phyloP scores from a whole-genome alignment of 1,140 invertebrate genomes.

The Neodiprion pinetum region DNA sequence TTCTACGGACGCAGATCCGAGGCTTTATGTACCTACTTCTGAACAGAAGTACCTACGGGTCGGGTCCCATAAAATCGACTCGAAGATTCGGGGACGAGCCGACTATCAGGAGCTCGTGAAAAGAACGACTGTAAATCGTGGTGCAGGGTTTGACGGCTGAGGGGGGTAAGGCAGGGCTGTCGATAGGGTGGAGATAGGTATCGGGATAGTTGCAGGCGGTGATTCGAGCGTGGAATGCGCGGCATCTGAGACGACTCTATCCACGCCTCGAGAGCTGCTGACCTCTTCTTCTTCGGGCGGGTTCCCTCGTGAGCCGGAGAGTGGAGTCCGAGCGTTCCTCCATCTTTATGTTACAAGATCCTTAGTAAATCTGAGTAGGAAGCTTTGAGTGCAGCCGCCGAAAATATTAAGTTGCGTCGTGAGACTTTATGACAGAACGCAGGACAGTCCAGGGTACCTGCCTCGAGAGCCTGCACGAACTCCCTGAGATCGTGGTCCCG shows the following conservation, averaged over 20 bases:
- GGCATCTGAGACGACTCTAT: conserved; percentile 48
- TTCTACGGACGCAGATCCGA: too few relatives aligned
- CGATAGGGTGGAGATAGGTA: conserved; percentile 53
- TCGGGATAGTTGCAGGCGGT: conserved; percentile 32
- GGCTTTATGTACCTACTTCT: too few relatives aligned
- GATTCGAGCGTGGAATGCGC: conserved; percentile 43
- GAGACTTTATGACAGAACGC: conserved; percentile 40
- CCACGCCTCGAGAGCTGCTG: conserved; percentile 27
- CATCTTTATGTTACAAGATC: conserved; percentile 43
- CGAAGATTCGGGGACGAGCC: neutral
- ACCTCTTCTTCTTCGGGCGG: conserved; percentile 4
- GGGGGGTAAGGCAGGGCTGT: conserved; percentile 44
- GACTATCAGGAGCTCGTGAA: conserved; percentile 7
- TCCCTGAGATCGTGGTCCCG: neutral
- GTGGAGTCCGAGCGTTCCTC: conserved; percentile 1
- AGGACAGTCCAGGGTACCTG: neutral
- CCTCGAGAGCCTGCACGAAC: neutral
- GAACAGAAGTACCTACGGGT: too few relatives aligned
- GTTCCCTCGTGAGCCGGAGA: neutral
- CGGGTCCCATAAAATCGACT: conserved; percentile 29
- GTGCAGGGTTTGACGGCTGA: neutral
- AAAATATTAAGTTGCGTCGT: conserved; percentile 53
- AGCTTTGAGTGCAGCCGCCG: conserved; percentile 36
- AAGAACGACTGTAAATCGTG: neutral
- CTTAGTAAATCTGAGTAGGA: conserved; percentile 40